A percentile compares a stretch with the other conserved stretches of the same genome.
phyloP scores from a whole-genome alignment of 2,888 invertebrate species.

The Imbricaverruca yamaguchii region DNA sequence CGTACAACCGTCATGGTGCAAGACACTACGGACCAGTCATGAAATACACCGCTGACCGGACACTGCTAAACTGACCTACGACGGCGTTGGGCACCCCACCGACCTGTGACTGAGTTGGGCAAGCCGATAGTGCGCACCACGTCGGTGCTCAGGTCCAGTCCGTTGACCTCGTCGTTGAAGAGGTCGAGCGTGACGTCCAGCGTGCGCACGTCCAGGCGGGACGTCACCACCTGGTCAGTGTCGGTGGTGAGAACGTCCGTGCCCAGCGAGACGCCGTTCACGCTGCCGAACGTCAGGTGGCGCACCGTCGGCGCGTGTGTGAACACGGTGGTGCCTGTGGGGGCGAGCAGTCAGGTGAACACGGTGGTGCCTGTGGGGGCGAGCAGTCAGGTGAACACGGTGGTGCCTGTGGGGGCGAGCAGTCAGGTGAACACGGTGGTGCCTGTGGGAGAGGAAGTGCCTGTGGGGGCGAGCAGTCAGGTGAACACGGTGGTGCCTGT shows the following conservation, averaged over 20 bases:
- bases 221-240: background rate
- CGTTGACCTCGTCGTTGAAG: background rate
- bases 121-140: background rate
- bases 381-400: background rate
- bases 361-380: background rate
- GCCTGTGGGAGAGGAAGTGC: no score
- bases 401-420: background rate
- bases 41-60: no score
- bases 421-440: background rate
- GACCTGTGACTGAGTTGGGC: background rate
- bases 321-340: background rate
- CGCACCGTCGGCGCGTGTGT: background rate
- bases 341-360: background rate
- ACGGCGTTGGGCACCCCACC: background rate
- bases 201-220: background rate
- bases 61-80: no score
- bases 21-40: no score
- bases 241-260: background rate
- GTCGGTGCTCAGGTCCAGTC: background rate
- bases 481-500: background rate
- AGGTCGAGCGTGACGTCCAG: background rate
- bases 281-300: background rate
- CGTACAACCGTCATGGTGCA: no score
- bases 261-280: background rate
- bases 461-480: no score